A percentile compares a stretch with the other conserved stretches of the same genome.
These are phyloP conservation scores for Psettodes erumei DNA, from an alignment of 2,113 vertebrate species.

Conservation along the genomic window DNA sequence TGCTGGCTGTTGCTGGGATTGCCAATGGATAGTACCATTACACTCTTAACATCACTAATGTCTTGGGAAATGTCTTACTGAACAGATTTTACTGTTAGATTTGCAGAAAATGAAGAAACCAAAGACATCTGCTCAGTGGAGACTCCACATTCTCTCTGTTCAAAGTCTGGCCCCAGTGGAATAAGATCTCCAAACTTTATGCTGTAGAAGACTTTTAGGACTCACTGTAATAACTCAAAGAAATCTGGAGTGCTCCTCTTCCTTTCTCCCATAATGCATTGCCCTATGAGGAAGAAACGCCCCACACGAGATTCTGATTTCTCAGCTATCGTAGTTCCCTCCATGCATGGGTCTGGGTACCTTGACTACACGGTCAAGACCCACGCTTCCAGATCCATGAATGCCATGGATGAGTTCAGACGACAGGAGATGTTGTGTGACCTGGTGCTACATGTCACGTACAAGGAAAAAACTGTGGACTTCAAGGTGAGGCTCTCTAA, in stretches of 20 bases:
- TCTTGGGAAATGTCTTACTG: constrained; percentile 10
- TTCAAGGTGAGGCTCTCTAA: constrained; percentile 84
- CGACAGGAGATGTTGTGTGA: constrained; percentile 83
- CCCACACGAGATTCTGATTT: constrained; percentile 75
- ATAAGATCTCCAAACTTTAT: constrained; percentile 41
- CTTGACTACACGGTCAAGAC: constrained; percentile 86
- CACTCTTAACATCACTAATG: not conserved
- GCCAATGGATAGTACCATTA: not conserved
- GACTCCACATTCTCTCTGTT: constrained; percentile 1
- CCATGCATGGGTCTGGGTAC: constrained; percentile 83
- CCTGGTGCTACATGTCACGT: constrained; percentile 81
- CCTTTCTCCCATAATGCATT: constrained; percentile 79
- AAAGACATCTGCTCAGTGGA: constrained; percentile 24
- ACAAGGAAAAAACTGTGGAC: constrained; percentile 79
- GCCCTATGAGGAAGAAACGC: constrained; percentile 76
- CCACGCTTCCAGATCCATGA: constrained; percentile 78
- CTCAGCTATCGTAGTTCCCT: constrained; percentile 82
- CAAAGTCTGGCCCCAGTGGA: constrained; percentile 24
- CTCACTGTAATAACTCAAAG: not conserved
- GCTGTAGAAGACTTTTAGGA: constrained; percentile 24
- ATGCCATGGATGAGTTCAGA: constrained; percentile 84
- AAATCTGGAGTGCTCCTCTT: not conserved
- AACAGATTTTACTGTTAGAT: constrained; percentile 22
- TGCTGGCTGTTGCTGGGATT: constrained; percentile 16
- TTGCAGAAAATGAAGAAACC: constrained; percentile 42